Evolutionary conservation across 2,113 vertebrate species (phyloP), one percentile per base, ranked within the genome.

Genomic region (Anser brachyrhynchus): DNA sequence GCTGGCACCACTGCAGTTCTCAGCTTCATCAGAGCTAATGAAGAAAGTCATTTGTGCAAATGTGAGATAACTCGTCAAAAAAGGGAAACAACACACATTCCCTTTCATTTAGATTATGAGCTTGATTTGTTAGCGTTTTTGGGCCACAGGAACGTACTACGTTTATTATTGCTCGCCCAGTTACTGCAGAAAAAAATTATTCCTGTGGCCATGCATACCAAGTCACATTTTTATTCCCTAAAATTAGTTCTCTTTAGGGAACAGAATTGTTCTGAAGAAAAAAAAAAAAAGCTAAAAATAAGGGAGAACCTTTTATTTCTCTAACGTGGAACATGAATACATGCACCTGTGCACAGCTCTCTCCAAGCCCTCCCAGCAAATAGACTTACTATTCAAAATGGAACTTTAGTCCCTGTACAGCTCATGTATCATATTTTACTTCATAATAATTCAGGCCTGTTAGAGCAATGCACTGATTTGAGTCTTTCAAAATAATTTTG

Each of bases 271-370:
- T 71, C 49, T 79, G 66, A 69, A 23, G 70, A 61, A 23, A 52
- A 25, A 83, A 44, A 21, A 46, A 22, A 21, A 49, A 2, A 79
- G n/a, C 16, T 67, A 90, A 83, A 81, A 94, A 62, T 29, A 94
- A 94, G 55, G 55, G 59, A 88, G 67, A 94, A 37, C 10, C 66
- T 79, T 95, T 92, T 65, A 54, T 82, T 85, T 51, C 59, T 73
- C 39, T 80, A 76, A 74, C 37, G 23, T 87, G 64, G 82, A 76
- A 33, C 14, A 77, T 37, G 54, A 84, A 59, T 10, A 61, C 23
- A 15, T 2, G 11, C 37, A 84, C 76, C 57, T 72, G 29, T 43
- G 61, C 28, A 29, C 8, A 39, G 44, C 8, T 43, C 59, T 61
- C 65, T 72, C 35, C 52, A n/a, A 76, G n/a, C 39, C 33, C 71